phyloP scores from a whole-genome alignment of 2,113 vertebrate species.

The Regulus satrapa region DNA sequence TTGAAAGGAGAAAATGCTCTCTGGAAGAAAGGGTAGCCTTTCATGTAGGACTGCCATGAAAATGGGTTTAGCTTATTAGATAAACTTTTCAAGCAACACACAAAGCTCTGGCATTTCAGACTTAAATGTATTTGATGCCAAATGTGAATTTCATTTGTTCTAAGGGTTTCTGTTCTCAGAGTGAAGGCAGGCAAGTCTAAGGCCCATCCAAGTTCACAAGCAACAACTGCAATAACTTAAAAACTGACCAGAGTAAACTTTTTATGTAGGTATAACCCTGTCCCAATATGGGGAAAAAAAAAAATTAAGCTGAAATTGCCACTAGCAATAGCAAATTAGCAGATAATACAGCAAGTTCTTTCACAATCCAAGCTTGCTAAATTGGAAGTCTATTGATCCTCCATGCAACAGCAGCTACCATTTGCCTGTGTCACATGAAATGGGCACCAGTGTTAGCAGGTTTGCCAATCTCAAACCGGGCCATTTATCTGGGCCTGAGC shows the following conservation, averaged over 20 bases:
- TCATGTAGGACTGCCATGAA: accelerated
- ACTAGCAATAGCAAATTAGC: no score
- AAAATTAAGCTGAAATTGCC: neutral
- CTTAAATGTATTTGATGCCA: neutral
- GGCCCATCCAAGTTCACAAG: neutral
- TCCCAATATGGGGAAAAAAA: neutral
- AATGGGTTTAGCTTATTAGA: neutral
- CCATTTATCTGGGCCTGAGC: neutral
- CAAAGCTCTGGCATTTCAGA: neutral
- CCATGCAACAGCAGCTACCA: neutral
- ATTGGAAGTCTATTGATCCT: neutral
- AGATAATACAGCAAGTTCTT: neutral
- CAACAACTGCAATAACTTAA: neutral
- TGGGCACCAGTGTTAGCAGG: neutral
- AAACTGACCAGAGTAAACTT: neutral
- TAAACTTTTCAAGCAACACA: neutral
- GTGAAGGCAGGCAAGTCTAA: neutral
- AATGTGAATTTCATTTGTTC: neutral
- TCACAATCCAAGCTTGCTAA: neutral
- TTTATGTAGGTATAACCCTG: neutral
- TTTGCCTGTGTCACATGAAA: neutral
- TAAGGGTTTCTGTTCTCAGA: neutral
- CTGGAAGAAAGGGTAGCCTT: neutral
- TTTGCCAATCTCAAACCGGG: neutral
- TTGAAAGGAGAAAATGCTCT: neutral